Percentiles rank a stretch among this genome's conserved stretches.
Conservation (phyloP, 2,888 invertebrate species). For the Agelastica alni region DNA sequence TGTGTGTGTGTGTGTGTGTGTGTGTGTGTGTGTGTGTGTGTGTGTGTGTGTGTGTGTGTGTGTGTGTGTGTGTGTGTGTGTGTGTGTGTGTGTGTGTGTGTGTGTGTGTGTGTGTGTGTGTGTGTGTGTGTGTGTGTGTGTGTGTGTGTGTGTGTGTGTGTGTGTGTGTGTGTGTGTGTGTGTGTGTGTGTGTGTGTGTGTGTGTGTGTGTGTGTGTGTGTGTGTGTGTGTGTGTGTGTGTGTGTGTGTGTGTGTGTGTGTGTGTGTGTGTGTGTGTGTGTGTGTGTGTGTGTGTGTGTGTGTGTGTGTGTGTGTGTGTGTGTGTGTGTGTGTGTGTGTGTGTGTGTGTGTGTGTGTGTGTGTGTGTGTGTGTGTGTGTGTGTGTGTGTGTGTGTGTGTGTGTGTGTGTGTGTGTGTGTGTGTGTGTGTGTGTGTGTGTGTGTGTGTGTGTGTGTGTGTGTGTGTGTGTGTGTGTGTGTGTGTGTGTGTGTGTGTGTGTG, state of each 20-base stretch:
- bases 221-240: neutral
- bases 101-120: neutral
- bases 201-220: neutral
- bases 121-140: neutral
- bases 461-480: constrained; percentile 3
- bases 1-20: neutral
- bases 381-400: neutral
- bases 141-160: neutral
- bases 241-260: neutral
- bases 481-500: constrained; percentile 7
- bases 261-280: neutral
- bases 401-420: neutral
- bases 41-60: neutral
- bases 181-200: neutral
- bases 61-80: neutral
- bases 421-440: neutral
- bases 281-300: neutral
- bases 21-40: neutral
- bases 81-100: neutral
- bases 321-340: neutral
- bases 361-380: neutral
- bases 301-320: neutral
- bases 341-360: neutral
- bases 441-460: neutral
- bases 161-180: neutral